Conservation (phyloP, 2,888 invertebrate genomes). For the Syrphus vitripennis region DNA sequence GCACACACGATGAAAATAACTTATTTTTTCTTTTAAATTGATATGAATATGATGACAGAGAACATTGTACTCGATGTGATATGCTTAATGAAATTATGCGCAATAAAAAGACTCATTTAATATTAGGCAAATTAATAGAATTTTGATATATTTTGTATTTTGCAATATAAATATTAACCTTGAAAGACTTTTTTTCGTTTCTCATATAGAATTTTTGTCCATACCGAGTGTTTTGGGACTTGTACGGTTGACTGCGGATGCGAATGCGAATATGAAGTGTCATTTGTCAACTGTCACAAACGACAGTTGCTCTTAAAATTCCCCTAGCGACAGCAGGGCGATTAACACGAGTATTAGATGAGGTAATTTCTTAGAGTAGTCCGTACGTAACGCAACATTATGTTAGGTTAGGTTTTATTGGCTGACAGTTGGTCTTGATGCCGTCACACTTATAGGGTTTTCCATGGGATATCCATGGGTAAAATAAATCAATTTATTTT, state of each 20-base stretch:
- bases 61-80: constrained; percentile 29
- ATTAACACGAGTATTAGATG: too few relatives aligned
- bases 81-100: background rate
- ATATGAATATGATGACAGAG: constrained; percentile 37
- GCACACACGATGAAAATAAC: constrained; percentile 45
- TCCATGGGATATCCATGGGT: too few relatives aligned
- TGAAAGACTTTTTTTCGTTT: constrained; percentile 31
- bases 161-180: constrained; percentile 38
- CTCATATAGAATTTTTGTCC: constrained; percentile 34
- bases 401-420: too few relatives aligned
- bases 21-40: constrained; percentile 18
- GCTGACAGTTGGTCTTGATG: too few relatives aligned
- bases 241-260: background rate
- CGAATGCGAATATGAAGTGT: constrained; percentile 20
- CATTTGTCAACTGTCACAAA: too few relatives aligned
- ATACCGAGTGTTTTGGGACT: constrained; percentile 44
- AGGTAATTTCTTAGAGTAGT: too few relatives aligned
- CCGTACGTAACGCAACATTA: too few relatives aligned
- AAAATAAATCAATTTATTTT: too few relatives aligned
- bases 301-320: too few relatives aligned
- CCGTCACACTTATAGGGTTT: too few relatives aligned
- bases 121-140: background rate
- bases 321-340: too few relatives aligned
- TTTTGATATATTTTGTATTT: background rate
- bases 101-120: background rate